phyloP scores from a whole-genome alignment of 1,140 invertebrate species.

The Temnothorax curvispinosus region DNA sequence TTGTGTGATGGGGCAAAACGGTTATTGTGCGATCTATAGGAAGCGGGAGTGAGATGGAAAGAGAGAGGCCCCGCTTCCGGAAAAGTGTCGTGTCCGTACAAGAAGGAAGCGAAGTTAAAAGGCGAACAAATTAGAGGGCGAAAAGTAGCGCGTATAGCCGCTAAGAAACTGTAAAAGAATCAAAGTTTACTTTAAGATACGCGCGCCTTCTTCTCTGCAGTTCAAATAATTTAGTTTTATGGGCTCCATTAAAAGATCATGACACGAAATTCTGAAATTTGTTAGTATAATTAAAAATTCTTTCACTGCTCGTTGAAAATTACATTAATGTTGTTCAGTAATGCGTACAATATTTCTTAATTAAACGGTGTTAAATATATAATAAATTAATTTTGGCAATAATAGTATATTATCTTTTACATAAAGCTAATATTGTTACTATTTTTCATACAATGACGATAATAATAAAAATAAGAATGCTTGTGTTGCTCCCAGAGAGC shows the following conservation, averaged over 20 bases:
- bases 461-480: slow-evolving; percentile 7
- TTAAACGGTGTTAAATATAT: neutral
- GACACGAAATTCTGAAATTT: neutral
- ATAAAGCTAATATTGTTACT: neutral
- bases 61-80: neutral
- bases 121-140: neutral
- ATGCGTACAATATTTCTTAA: neutral
- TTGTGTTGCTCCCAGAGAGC: too few species aligned
- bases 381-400: neutral
- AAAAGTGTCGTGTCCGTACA: neutral
- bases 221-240: neutral
- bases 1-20: slow-evolving; percentile 61
- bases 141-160: neutral
- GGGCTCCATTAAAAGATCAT: neutral
- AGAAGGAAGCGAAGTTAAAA: neutral
- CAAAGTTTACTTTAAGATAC: neutral
- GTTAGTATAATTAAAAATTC: neutral
- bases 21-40: slow-evolving; percentile 67
- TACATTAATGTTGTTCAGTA: neutral
- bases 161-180: neutral
- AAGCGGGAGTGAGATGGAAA: slow-evolving; percentile 59
- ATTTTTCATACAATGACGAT: neutral
- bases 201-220: neutral
- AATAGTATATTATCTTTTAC: neutral
- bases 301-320: neutral